These are phyloP conservation scores for Scaptomyza cyrtandrae DNA, from an alignment of 2,888 invertebrate species.

Conservation along the genomic window DNA sequence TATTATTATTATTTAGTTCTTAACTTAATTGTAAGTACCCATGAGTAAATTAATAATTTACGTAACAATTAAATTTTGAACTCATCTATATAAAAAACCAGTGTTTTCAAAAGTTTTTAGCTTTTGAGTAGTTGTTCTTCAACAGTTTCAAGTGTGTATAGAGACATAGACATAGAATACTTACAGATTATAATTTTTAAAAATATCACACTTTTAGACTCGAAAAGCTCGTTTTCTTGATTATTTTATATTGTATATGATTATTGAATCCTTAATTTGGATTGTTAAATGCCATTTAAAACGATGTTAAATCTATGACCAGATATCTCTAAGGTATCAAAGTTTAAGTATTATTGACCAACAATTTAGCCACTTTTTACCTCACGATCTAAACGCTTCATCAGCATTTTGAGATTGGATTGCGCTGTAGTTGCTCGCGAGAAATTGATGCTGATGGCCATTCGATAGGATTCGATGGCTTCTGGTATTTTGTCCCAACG, in stretches of 20 bases:
- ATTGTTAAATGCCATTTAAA: neutral
- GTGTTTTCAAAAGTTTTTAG: neutral
- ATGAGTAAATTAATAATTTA: too few relatives aligned
- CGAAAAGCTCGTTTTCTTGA: neutral
- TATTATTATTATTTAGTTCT: too few relatives aligned
- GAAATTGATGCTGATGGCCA: slow-evolving; percentile 90
- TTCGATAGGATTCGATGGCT: slow-evolving; percentile 91
- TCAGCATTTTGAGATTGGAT: slow-evolving; percentile 88
- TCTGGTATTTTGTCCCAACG: slow-evolving; percentile 92
- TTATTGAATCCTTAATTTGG: neutral
- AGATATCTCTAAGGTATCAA: slow-evolving; percentile 1
- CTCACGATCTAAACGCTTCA: slow-evolving; percentile 64
- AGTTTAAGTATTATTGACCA: neutral
- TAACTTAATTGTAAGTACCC: too few relatives aligned
- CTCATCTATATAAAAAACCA: too few relatives aligned
- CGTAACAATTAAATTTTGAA: too few relatives aligned
- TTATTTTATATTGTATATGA: neutral
- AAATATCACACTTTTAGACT: slow-evolving; percentile 8
- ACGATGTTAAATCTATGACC: slow-evolving; percentile 38
- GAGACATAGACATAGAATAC: neutral
- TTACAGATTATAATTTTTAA: neutral
- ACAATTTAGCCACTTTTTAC: slow-evolving; percentile 1
- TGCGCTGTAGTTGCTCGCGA: slow-evolving; percentile 87
- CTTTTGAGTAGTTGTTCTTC: neutral
- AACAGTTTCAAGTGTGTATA: neutral